A percentile compares a stretch with the other conserved stretches of the same genome.
Evolutionary conservation across 2,797 vertebrate species (phyloP).

Genomic region (Anolis apletophallus): DNA sequence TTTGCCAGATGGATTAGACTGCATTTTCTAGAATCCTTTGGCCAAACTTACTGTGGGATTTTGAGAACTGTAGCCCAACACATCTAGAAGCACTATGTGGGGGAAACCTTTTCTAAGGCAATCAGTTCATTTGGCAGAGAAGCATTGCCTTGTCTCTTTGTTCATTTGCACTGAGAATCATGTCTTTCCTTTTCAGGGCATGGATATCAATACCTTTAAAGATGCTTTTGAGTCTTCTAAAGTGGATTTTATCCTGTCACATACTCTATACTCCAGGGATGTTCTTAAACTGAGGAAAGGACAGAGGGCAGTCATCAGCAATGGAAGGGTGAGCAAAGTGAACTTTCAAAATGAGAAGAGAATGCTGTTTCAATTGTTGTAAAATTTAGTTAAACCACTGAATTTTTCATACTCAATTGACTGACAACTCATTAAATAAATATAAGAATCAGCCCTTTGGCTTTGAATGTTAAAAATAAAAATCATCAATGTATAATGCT

Average conservation of each 20-base stretch:
- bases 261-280: constrained; percentile 89
- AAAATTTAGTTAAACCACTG: not conserved
- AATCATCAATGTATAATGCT: not conserved
- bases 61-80: not conserved
- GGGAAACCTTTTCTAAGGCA: not conserved
- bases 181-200: constrained; percentile 84
- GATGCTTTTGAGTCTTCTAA: constrained; percentile 87
- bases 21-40: not conserved
- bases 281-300: constrained; percentile 94
- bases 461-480: constrained; percentile 3
- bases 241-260: constrained; percentile 93
- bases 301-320: constrained; percentile 94
- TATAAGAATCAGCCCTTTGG: not conserved
- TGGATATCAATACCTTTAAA: constrained; percentile 91
- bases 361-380: not conserved
- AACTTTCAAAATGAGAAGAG: not conserved
- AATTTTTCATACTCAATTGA: not conserved
- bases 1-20: not conserved
- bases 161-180: constrained; percentile 37
- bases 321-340: constrained; percentile 87
- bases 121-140: not conserved
- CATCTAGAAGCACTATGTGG: not conserved
- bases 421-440: not conserved
- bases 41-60: not conserved
- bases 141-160: not conserved